These are phyloP conservation scores for Drosophila trichaetosa DNA, from an alignment of 2,888 invertebrate genomes.

Conservation along the genomic window DNA sequence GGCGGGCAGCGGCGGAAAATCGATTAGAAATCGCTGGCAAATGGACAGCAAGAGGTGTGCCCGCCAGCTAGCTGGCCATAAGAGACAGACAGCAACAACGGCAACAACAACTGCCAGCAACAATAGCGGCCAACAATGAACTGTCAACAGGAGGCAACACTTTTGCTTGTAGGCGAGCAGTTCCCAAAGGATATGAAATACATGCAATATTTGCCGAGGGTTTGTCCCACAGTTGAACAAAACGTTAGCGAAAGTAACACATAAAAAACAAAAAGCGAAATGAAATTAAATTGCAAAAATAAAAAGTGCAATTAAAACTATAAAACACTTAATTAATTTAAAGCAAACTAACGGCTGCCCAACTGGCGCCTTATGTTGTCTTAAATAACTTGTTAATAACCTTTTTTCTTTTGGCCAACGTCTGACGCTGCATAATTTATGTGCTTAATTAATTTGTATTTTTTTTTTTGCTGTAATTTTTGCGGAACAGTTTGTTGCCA, in stretches of 20 bases:
- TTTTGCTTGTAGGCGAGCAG: constrained; percentile 33
- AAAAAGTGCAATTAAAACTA: constrained; percentile 67
- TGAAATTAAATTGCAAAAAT: constrained; percentile 35
- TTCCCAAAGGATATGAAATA: constrained; percentile 61
- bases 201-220: constrained; percentile 38
- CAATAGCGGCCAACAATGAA: constrained; percentile 6
- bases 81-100: constrained; percentile 39
- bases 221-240: constrained; percentile 36
- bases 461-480: constrained; percentile 31
- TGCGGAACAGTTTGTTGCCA: constrained; percentile 50
- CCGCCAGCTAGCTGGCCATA: constrained; percentile 65
- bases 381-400: constrained; percentile 74
- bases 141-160: constrained; percentile 39
- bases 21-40: constrained; percentile 79
- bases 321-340: constrained; percentile 77
- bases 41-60: constrained; percentile 79
- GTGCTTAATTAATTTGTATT: constrained; percentile 70
- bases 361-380: constrained; percentile 62
- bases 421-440: constrained; percentile 72
- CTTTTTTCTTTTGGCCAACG: constrained; percentile 27
- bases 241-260: constrained; percentile 64
- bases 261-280: constrained; percentile 8
- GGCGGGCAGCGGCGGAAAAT: constrained; percentile 65
- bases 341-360: constrained; percentile 44
- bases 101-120: constrained; percentile 32